phyloP scores from a whole-genome alignment of 1,140 invertebrate genomes.

The Scaptomyza montana region DNA sequence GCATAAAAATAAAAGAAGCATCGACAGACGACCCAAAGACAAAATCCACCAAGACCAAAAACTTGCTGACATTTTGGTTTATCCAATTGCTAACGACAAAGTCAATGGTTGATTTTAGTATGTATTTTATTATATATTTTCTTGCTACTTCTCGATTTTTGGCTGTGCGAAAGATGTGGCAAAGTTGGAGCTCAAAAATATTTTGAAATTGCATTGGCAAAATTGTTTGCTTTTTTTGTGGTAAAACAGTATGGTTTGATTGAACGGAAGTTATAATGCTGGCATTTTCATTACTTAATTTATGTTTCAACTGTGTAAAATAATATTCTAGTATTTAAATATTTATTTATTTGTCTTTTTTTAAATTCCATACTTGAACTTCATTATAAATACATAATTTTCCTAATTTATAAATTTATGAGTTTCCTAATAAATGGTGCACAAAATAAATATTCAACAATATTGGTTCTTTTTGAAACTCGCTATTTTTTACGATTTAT shows the following conservation, averaged over 20 bases:
- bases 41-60: constrained; percentile 45
- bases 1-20: constrained; percentile 42
- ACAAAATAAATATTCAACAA: too few species aligned
- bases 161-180: constrained; percentile 14
- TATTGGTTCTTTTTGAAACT: too few species aligned
- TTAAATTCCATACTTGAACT: too few species aligned
- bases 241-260: too few species aligned
- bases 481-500: too few species aligned
- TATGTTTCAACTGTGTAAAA: too few species aligned
- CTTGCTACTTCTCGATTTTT: constrained; percentile 27
- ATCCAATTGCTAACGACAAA: constrained; percentile 60
- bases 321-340: too few species aligned
- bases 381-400: too few species aligned
- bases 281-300: too few species aligned
- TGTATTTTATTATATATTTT: constrained; percentile 2
- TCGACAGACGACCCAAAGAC: constrained; percentile 28
- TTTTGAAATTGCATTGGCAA: constrained; percentile 4
- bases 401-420: too few species aligned
- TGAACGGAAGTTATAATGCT: neutral
- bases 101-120: constrained; percentile 23
- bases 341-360: too few species aligned
- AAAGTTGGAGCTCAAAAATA: neutral
- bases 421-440: too few species aligned
- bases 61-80: constrained; percentile 76
- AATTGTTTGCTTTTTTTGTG: neutral